Percentiles rank a stretch among this genome's conserved stretches.
These are phyloP conservation scores for Folsomia manolachei DNA, from an alignment of 2,888 invertebrate species.

Conservation along the genomic window DNA sequence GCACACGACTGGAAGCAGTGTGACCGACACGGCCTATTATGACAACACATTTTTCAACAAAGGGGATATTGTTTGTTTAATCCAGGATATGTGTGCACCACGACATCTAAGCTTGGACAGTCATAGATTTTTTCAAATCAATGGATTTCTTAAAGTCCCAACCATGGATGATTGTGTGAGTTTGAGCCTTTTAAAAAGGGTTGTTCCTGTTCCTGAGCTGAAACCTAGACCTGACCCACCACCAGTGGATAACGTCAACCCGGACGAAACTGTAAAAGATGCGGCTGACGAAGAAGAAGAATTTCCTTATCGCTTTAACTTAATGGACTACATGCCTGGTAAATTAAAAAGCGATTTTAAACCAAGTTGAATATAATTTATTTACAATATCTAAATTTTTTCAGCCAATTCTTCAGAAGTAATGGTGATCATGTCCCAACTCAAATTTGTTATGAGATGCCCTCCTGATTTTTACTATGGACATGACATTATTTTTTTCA, in stretches of 20 bases:
- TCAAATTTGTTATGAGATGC: slow-evolving; percentile 5
- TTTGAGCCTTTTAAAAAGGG: background rate
- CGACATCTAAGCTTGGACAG: background rate
- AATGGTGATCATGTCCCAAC: background rate
- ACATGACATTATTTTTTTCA: background rate
- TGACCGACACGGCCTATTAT: background rate
- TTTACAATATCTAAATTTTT: background rate
- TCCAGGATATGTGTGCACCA: background rate
- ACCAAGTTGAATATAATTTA: background rate
- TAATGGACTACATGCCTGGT: background rate
- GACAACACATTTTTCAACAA: background rate
- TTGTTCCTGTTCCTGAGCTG: background rate
- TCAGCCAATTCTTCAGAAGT: background rate
- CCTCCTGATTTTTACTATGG: slow-evolving; percentile 8
- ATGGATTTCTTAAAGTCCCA: slow-evolving; percentile 7
- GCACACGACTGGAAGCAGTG: background rate
- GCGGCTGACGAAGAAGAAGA: background rate
- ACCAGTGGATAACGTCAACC: background rate
- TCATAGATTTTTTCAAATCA: slow-evolving; percentile 3
- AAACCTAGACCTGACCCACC: background rate
- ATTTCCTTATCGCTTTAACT: background rate
- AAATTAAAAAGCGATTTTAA: background rate
- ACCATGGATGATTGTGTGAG: background rate
- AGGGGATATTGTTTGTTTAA: slow-evolving; percentile 11
- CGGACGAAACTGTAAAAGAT: background rate